phyloP scores from a whole-genome alignment of 2,797 vertebrate genomes.

The Coreius guichenoti region DNA sequence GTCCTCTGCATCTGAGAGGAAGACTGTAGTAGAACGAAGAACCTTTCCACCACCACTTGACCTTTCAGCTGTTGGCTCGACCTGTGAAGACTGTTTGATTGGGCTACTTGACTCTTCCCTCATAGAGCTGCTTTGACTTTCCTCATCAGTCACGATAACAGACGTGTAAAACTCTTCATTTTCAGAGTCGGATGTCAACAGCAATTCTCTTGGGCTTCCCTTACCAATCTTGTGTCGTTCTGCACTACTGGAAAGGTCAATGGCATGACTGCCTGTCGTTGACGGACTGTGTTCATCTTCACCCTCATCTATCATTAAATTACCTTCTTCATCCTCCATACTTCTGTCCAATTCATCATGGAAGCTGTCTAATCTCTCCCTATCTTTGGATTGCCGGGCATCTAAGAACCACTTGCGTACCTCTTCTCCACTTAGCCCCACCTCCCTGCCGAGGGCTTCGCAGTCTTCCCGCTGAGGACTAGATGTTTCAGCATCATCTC shows the following conservation, averaged over 20 bases:
- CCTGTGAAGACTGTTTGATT: conserved; percentile 69
- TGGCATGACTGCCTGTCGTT: conserved; percentile 72
- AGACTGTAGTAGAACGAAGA: conserved; percentile 82
- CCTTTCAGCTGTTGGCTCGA: conserved; percentile 68
- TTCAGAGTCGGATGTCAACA: conserved; percentile 83
- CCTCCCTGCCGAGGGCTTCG: conserved; percentile 80
- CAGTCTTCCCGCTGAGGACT: conserved; percentile 81
- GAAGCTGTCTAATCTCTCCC: conserved; percentile 64
- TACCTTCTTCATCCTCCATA: conserved; percentile 76
- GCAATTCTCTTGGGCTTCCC: conserved; percentile 73
- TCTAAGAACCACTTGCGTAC: conserved; percentile 79
- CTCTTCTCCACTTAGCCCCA: conserved; percentile 78
- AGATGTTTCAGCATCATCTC: conserved; percentile 78
- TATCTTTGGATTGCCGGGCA: conserved; percentile 73
- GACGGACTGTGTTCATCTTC: conserved; percentile 72
- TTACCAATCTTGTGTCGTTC: conserved; percentile 67
- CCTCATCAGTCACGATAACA: conserved; percentile 81
- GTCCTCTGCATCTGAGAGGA: conserved; percentile 83
- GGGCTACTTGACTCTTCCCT: conserved; percentile 74
- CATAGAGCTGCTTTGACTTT: conserved; percentile 76
- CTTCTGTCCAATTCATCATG: conserved; percentile 64
- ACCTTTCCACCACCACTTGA: conserved; percentile 78
- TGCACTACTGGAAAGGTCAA: conserved; percentile 77
- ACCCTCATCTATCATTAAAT: conserved; percentile 78
- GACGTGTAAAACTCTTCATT: conserved; percentile 81